Evolutionary conservation across 2,797 vertebrate genomes (phyloP).

Genomic region (Melopsittacus undulatus): DNA sequence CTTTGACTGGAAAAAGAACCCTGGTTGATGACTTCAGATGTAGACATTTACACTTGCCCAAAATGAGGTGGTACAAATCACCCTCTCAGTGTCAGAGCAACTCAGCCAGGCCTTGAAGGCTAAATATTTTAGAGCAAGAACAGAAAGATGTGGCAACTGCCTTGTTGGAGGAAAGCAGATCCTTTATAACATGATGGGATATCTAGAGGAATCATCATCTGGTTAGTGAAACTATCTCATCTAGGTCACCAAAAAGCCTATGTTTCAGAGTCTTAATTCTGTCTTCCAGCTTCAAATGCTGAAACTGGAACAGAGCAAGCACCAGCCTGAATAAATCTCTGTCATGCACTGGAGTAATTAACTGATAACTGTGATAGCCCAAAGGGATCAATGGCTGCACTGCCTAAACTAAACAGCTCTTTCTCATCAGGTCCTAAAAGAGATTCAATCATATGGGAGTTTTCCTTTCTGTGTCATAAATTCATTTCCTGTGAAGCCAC

Average conservation of each 20-base stretch:
- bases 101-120: not conserved
- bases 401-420: not conserved
- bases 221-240: not conserved
- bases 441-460: not conserved
- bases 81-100: not conserved
- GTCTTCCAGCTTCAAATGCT: not conserved
- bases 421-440: not conserved
- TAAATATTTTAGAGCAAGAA: not conserved
- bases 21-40: not conserved
- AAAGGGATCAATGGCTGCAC: not conserved
- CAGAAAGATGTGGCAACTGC: fast-evolving
- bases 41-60: not conserved
- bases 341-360: not conserved
- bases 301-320: not conserved
- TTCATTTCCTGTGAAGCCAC: not conserved
- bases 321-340: not conserved
- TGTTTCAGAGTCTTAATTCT: not conserved
- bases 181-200: not conserved
- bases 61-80: not conserved
- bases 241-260: not conserved
- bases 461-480: not conserved
- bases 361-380: not conserved
- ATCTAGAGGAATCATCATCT: not conserved
- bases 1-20: not conserved
- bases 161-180: not conserved